Evolutionary conservation across 2,797 vertebrate genomes (phyloP).

Genomic region (Clarias platycephalus): DNA sequence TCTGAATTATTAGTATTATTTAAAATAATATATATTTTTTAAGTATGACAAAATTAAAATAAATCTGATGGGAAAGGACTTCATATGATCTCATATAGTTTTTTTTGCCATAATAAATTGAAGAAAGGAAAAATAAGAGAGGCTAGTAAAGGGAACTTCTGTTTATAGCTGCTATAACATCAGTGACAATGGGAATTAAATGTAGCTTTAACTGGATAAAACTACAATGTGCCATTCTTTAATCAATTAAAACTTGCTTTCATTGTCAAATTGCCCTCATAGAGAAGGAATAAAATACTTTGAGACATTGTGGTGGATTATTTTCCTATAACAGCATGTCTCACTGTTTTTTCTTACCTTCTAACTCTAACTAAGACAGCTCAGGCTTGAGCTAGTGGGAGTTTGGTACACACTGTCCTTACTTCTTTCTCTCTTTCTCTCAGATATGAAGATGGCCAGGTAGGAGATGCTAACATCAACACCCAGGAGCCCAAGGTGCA

Average conservation of each 20-base stretch:
- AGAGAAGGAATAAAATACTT: not conserved
- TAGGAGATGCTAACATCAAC: conserved; percentile 99
- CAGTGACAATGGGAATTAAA: not conserved
- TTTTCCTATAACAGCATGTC: not conserved
- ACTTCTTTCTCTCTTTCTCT: conserved; percentile 4
- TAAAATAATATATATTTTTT: not conserved
- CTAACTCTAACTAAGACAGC: not conserved
- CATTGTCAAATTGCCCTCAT: not conserved
- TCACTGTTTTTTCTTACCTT: too few relatives aligned
- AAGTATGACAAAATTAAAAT: not conserved
- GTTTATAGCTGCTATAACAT: not conserved
- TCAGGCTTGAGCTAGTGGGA: not conserved
- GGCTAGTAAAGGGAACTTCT: not conserved
- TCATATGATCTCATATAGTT: not conserved
- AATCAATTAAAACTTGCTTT: not conserved
- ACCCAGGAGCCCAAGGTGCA: conserved; percentile 99
- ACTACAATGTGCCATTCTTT: not conserved
- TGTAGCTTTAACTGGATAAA: not conserved
- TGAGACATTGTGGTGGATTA: not conserved
- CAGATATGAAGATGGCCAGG: conserved; percentile 98
- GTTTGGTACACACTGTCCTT: not conserved
- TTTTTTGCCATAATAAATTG: not conserved
- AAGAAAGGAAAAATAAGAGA: not conserved
- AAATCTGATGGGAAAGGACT: not conserved
- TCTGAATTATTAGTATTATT: not conserved